Conservation (phyloP, 1,140 invertebrate species). For the Drosophila pectinifera region DNA sequence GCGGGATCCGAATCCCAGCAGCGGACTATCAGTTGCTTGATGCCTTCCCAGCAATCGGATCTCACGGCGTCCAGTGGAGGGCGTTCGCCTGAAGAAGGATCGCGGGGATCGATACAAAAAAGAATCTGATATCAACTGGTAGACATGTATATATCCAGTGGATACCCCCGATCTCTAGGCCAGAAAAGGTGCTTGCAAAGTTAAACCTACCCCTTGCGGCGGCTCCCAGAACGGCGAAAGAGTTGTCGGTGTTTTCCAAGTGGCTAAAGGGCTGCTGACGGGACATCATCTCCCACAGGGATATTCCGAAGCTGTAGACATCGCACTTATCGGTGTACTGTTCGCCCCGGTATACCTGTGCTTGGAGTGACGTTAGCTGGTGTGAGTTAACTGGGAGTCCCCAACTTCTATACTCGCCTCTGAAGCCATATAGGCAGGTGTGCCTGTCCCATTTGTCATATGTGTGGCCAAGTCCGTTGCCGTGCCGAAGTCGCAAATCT, state of each 20-base stretch:
- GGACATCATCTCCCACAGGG: constrained; percentile 45
- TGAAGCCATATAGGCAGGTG: constrained; percentile 39
- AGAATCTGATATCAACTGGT: too few relatives aligned
- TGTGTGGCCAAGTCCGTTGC: constrained; percentile 4
- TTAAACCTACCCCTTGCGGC: constrained; percentile 1
- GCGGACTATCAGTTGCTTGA: constrained; percentile 3
- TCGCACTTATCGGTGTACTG: constrained; percentile 43
- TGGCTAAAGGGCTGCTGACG: constrained; percentile 25
- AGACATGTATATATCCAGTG: too few relatives aligned
- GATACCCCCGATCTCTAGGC: too few relatives aligned
- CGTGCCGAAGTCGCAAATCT: constrained; percentile 48
- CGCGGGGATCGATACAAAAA: not conserved
- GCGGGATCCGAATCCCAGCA: constrained; percentile 6
- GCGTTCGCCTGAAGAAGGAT: not conserved
- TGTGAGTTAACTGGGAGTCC: too few relatives aligned
- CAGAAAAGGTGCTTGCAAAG: too few relatives aligned
- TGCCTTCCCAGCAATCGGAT: constrained; percentile 15
- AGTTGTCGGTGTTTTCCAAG: not conserved
- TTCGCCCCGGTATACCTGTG: not conserved
- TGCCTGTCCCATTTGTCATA: constrained; percentile 8
- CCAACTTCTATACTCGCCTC: constrained; percentile 19
- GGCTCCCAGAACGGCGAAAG: not conserved
- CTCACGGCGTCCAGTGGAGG: constrained; percentile 4
- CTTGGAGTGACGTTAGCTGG: not conserved
- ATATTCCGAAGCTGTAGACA: constrained; percentile 48